These are phyloP conservation scores for Parthenolecanium corni DNA, from an alignment of 2,888 invertebrate species.

Conservation along the genomic window DNA sequence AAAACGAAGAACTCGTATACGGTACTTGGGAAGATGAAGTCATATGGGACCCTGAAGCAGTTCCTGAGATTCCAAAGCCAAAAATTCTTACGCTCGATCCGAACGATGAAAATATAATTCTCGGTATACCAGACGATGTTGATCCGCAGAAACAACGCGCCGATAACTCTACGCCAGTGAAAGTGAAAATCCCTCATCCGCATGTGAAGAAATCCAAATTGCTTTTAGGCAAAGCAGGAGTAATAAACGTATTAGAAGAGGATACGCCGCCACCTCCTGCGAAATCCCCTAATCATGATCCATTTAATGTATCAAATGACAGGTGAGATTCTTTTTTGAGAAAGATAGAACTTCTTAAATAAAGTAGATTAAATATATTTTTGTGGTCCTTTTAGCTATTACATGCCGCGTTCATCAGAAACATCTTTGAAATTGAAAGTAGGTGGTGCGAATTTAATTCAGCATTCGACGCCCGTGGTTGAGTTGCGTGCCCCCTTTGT, in stretches of 20 bases:
- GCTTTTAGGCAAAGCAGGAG: slow-evolving; percentile 85
- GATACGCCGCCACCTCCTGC: slow-evolving; percentile 84
- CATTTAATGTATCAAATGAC: slow-evolving; percentile 96
- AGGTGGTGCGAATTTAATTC: slow-evolving; percentile 80
- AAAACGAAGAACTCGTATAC: slow-evolving; percentile 91
- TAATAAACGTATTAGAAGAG: slow-evolving; percentile 87
- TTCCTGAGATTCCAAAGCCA: slow-evolving; percentile 80
- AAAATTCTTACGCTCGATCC: slow-evolving; percentile 90
- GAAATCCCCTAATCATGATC: slow-evolving; percentile 82
- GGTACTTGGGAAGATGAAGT: slow-evolving; percentile 94
- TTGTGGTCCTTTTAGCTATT: slow-evolving; percentile 53
- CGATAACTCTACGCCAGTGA: slow-evolving; percentile 34
- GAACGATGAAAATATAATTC: slow-evolving; percentile 92
- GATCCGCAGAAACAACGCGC: slow-evolving; percentile 59
- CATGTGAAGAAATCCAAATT: slow-evolving; percentile 89
- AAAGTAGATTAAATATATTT: too few species aligned
- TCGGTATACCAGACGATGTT: slow-evolving; percentile 86
- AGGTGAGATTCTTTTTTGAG: slow-evolving; percentile 52
- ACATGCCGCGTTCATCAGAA: slow-evolving; percentile 78
- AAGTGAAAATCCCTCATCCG: slow-evolving; percentile 81
- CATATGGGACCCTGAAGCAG: slow-evolving; percentile 91
- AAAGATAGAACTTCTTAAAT: too few species aligned
- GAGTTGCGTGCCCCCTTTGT: slow-evolving; percentile 90
- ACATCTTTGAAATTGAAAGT: slow-evolving; percentile 70
- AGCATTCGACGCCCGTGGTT: slow-evolving; percentile 95